These are phyloP conservation scores for Suncus etruscus DNA, from an alignment of 2,113 vertebrate species.

Conservation along the genomic window DNA sequence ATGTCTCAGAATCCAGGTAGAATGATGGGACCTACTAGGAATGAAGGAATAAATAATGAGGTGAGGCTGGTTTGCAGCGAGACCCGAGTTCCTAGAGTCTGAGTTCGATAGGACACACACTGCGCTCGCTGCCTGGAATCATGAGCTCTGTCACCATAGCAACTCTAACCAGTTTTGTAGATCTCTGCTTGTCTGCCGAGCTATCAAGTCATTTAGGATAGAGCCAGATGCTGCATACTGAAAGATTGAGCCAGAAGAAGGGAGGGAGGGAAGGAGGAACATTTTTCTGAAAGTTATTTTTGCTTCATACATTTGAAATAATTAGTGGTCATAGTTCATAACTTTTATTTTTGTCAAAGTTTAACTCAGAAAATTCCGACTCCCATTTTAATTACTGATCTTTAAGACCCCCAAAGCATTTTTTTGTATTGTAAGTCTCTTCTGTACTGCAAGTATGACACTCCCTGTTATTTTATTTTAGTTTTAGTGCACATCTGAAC, in stretches of 20 bases:
- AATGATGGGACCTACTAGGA: not conserved
- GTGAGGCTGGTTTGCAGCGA: not conserved
- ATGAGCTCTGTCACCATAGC: conserved; percentile 74
- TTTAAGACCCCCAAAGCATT: not conserved
- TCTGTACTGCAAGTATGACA: not conserved
- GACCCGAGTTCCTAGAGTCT: not conserved
- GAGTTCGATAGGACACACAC: conserved; percentile 42
- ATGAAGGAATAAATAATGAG: not conserved
- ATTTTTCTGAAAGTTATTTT: conserved; percentile 34
- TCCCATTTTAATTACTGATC: not conserved
- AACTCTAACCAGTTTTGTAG: conserved; percentile 71
- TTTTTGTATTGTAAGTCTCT: not conserved
- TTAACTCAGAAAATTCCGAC: conserved; percentile 21
- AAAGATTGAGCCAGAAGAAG: conserved; percentile 37
- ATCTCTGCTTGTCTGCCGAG: conserved; percentile 73
- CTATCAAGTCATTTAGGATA: conserved; percentile 62
- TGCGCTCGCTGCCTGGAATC: conserved; percentile 49
- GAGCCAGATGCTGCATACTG: conserved; percentile 66
- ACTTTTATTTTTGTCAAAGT: conserved; percentile 6
- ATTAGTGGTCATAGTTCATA: not conserved
- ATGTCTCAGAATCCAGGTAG: not conserved
- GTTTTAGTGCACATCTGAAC: not conserved
- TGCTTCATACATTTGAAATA: conserved; percentile 20
- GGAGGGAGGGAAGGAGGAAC: not conserved
- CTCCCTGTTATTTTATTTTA: not conserved